Percentiles rank a stretch among this genome's conserved stretches.
phyloP scores from a whole-genome alignment of 1,140 invertebrate genomes.

The Propsilocerus akamusi region DNA sequence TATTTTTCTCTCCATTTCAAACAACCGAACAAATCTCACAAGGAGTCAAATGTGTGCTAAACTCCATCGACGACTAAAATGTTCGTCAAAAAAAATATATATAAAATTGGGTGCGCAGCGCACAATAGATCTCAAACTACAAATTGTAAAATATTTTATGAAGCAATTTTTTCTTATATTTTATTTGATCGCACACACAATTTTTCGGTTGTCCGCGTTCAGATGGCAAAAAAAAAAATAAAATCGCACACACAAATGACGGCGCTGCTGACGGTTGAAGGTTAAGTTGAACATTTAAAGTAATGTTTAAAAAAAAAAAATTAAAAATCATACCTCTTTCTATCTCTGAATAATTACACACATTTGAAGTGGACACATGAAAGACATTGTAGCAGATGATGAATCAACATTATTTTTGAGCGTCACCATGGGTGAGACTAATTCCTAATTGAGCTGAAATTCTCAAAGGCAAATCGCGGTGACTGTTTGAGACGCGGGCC shows the following conservation, averaged over 20 bases:
- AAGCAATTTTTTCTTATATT: no score
- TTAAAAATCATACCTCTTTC: neutral
- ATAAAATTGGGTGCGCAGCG: no score
- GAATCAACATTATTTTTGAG: neutral
- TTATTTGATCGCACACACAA: neutral
- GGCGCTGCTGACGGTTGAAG: neutral
- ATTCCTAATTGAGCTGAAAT: neutral
- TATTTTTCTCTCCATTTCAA: no score
- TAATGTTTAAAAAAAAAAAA: neutral
- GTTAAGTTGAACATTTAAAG: slow-evolving; percentile 2
- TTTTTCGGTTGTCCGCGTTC: neutral
- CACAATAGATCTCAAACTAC: no score
- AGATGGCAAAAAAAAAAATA: neutral
- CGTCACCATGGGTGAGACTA: neutral
- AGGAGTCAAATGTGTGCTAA: no score
- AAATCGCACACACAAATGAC: neutral
- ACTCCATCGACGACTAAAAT: no score
- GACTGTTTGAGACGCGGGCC: no score
- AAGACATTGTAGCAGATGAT: neutral
- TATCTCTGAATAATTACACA: neutral
- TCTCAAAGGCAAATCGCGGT: no score
- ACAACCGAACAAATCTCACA: no score
- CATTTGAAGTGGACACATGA: neutral
- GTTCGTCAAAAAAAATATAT: no score
- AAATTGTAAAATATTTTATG: no score